phyloP scores from a whole-genome alignment of 2,113 vertebrate species.

The Caretta caretta region DNA sequence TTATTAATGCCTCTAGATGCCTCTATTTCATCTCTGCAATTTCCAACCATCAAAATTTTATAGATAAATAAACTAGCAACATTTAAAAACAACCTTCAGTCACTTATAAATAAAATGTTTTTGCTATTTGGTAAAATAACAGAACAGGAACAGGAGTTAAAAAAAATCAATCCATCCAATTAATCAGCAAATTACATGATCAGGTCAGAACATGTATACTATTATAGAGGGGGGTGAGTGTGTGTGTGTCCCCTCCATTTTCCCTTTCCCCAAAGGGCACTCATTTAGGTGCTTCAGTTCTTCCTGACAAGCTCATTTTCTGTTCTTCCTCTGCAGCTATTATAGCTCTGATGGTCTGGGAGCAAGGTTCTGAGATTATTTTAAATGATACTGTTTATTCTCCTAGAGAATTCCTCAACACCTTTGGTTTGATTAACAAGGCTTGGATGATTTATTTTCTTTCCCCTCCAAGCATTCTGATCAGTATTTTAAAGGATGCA shows the following conservation, averaged over 20 bases:
- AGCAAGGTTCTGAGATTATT: neutral
- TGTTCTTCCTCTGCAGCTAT: neutral
- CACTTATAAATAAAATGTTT: neutral
- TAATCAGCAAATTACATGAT: neutral
- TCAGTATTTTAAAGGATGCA: neutral
- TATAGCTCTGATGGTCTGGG: neutral
- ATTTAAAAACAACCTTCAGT: neutral
- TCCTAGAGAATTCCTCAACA: rapidly evolving
- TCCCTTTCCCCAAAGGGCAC: neutral
- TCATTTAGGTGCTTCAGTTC: neutral
- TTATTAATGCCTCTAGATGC: neutral
- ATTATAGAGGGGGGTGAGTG: neutral
- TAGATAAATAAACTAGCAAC: neutral
- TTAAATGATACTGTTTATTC: rapidly evolving
- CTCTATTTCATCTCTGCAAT: neutral
- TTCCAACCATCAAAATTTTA: neutral
- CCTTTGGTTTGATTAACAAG: neutral
- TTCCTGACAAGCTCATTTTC: neutral
- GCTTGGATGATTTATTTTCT: neutral
- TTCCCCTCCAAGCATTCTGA: neutral
- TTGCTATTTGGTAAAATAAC: neutral
- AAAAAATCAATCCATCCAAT: neutral
- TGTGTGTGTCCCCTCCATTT: rapidly evolving
- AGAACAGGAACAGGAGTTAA: neutral
- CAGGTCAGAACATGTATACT: neutral